These are phyloP conservation scores for Eulemur mongoz DNA, from an alignment of 2,797 vertebrate genomes.

Conservation along the genomic window DNA sequence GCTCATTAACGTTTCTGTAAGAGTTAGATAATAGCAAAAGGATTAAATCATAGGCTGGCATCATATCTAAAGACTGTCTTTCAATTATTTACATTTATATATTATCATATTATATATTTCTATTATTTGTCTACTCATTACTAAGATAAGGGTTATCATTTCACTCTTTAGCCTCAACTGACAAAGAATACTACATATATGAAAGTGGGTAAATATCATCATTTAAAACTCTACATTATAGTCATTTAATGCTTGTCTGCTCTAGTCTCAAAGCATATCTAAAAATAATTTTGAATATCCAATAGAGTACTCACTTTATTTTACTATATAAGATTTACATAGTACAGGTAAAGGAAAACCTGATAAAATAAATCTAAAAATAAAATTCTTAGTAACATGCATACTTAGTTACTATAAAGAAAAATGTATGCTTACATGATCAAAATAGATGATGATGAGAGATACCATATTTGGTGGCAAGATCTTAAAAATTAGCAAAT, in stretches of 20 bases:
- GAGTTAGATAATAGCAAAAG: neutral
- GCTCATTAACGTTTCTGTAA: conserved; percentile 22
- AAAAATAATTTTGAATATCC: conserved; percentile 29
- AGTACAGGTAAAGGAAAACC: neutral
- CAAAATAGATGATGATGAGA: neutral
- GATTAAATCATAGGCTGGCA: neutral
- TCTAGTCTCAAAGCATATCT: conserved; percentile 13
- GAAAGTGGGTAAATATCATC: neutral
- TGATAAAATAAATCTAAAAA: neutral
- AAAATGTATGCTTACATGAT: neutral
- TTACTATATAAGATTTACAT: conserved; percentile 14
- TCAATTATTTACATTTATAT: neutral
- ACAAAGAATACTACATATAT: neutral
- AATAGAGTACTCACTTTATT: neutral
- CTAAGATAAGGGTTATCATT: neutral
- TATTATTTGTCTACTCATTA: neutral
- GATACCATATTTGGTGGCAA: neutral
- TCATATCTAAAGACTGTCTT: neutral
- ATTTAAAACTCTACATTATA: neutral
- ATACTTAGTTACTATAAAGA: neutral
- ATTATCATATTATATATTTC: neutral
- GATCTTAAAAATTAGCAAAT: conserved; percentile 46
- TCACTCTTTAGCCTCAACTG: neutral
- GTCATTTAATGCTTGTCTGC: neutral
- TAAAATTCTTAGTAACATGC: neutral